Base-by-base conservation (phyloP, 2,888 invertebrate species). In the Xylota segnis region DNA sequence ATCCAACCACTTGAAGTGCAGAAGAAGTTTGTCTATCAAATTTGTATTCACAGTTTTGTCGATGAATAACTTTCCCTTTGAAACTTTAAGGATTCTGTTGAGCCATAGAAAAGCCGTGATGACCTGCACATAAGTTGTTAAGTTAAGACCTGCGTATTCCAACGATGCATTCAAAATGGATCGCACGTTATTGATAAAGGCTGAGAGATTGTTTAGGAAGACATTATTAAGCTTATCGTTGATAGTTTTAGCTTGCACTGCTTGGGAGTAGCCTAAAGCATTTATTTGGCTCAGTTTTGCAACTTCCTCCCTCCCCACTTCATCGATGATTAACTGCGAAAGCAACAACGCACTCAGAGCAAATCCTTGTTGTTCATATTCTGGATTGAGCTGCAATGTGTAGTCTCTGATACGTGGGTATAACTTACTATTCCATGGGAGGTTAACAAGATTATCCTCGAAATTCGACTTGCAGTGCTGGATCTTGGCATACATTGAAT, bases 1-100 rank as follows among this genome's bases (percentile, higher is more conserved):
- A 16, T 93, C 91, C 43, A 96, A 90, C 96, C 96, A 97, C 90
- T 95, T 95, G 88, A 94, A 95, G 90, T 96, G 96, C 10, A 96
- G 93, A 87, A 94, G 93, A 0, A 96, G 89, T 65, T 94, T 93
- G n/a, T 94, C 94, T 50, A 94, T 91, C 1, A 95, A 92, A 81
- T 94, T 94, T 63, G 94, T 92, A 83, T 93, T 92, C 50, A 93
- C 88, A 87, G 93, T 90, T 87, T 91, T 91, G 23, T 89, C 83
- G 6, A 88, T 77, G 12, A 91, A 89, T 0, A 92, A 70, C 12
- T 90, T 89, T 6, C 88, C 83, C 72, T 90, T 89, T 0, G 91
- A 87, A 1, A 89, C 88, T 2, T 76, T 63, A 23, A 91, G 47
- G 4, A 92, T 45, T 0, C 92, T 90, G 88, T 92, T 92, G 6